Conservation (phyloP, 1,140 invertebrate species). For the Heliconius melpomene region DNA sequence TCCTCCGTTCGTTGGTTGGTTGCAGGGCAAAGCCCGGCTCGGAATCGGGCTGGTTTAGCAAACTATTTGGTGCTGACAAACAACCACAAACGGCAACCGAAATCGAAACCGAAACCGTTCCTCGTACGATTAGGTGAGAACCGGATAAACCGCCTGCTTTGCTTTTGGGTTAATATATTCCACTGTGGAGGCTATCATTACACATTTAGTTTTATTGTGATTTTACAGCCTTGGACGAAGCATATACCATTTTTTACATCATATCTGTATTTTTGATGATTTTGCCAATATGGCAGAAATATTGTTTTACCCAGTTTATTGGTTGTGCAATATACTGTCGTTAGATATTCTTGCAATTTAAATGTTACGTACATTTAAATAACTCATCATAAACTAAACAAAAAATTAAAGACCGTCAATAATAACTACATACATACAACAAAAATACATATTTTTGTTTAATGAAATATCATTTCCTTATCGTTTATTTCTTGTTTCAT, state of each 20-base stretch:
- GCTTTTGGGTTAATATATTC: background rate
- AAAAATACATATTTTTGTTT: too few species aligned
- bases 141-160: background rate
- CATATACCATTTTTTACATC: too few species aligned
- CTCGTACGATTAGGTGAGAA: conserved; percentile 82
- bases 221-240: too few species aligned
- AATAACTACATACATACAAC: too few species aligned
- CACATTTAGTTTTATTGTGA: background rate
- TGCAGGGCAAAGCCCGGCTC: conserved; percentile 71
- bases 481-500: background rate
- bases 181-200: background rate
- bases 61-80: conserved; percentile 72
- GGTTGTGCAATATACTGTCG: background rate
- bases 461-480: too few species aligned
- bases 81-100: conserved; percentile 47
- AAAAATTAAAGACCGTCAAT: too few species aligned
- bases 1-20: conserved; percentile 51
- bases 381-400: too few species aligned
- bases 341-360: too few species aligned
- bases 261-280: too few species aligned
- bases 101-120: conserved; percentile 67
- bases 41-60: conserved; percentile 78
- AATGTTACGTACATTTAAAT: too few species aligned
- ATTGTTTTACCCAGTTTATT: background rate
- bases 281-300: too few species aligned